phyloP scores from a whole-genome alignment of 2,113 vertebrate genomes.

The Corythornis madagascariensis region DNA sequence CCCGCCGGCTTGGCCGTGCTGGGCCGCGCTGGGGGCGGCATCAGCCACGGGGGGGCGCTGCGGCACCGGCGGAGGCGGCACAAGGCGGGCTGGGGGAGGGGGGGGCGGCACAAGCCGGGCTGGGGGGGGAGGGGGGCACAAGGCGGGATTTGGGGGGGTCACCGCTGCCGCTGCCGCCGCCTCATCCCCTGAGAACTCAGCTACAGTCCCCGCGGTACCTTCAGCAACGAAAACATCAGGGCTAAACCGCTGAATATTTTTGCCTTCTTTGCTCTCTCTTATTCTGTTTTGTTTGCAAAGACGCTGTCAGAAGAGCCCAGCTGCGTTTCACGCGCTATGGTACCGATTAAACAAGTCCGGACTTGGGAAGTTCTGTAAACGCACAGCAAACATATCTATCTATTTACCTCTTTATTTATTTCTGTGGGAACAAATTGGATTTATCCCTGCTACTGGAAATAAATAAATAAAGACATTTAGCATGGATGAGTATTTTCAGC shows the following conservation, averaged over 20 bases:
- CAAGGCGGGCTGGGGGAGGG: too few species aligned
- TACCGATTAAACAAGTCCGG: not conserved
- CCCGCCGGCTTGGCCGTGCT: too few species aligned
- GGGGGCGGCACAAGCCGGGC: too few species aligned
- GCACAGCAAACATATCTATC: not conserved
- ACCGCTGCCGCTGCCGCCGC: too few species aligned
- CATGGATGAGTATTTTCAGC: not conserved
- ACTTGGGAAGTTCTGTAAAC: not conserved
- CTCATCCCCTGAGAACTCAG: not conserved
- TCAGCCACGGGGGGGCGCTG: not conserved
- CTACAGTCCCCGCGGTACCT: fast-evolving
- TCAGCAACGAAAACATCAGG: not conserved
- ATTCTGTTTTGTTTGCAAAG: not conserved
- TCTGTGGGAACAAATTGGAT: not conserved
- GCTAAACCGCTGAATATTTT: fast-evolving
- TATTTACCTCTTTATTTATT: not conserved
- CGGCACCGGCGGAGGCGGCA: not conserved
- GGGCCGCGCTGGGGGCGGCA: not conserved
- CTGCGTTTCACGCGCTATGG: fast-evolving
- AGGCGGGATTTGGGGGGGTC: too few species aligned
- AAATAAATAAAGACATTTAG: not conserved
- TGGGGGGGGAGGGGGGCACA: too few species aligned
- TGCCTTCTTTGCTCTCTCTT: not conserved
- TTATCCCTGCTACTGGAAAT: fast-evolving
- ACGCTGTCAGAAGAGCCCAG: fast-evolving